A percentile compares a stretch with the other conserved stretches of the same genome.
Evolutionary conservation across 2,888 invertebrate genomes (phyloP).

Genomic region (Spilosoma lubricipeda): DNA sequence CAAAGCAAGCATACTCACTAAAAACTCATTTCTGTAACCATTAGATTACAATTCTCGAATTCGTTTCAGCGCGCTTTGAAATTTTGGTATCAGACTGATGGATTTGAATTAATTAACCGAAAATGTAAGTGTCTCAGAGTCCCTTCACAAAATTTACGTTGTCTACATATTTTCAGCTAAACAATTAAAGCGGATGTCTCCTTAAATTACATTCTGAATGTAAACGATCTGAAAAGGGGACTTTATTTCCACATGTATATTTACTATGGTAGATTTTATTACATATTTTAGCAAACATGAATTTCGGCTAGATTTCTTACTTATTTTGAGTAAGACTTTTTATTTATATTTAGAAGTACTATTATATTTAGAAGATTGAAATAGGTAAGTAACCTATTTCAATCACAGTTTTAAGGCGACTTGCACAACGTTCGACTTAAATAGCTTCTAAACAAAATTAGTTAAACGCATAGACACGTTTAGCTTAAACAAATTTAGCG

Average conservation of each 20-base stretch:
- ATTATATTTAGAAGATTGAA: too few species aligned
- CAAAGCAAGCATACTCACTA: conserved; percentile 8
- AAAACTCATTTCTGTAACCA: conserved; percentile 13
- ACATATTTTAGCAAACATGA: background rate
- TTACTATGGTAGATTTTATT: too few species aligned
- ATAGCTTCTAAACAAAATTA: too few species aligned
- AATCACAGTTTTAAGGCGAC: background rate
- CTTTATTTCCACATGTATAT: conserved; percentile 58
- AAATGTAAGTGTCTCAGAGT: conserved; percentile 53
- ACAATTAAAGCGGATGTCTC: conserved; percentile 74
- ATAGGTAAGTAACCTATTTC: background rate
- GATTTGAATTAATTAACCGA: conserved; percentile 47
- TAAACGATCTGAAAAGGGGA: conserved; percentile 58
- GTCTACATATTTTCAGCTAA: conserved; percentile 61
- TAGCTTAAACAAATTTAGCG: too few species aligned
- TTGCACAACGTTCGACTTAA: too few species aligned
- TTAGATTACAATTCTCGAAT: conserved; percentile 12
- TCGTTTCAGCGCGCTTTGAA: conserved; percentile 1
- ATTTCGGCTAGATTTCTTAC: background rate
- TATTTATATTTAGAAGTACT: too few species aligned
- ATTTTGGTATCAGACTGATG: conserved; percentile 28
- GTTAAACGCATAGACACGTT: too few species aligned
- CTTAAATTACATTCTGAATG: conserved; percentile 75
- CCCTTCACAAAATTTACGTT: conserved; percentile 66
- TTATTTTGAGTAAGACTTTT: background rate